Conservation (phyloP, 2,113 vertebrate species). For the Butorides virescens region DNA sequence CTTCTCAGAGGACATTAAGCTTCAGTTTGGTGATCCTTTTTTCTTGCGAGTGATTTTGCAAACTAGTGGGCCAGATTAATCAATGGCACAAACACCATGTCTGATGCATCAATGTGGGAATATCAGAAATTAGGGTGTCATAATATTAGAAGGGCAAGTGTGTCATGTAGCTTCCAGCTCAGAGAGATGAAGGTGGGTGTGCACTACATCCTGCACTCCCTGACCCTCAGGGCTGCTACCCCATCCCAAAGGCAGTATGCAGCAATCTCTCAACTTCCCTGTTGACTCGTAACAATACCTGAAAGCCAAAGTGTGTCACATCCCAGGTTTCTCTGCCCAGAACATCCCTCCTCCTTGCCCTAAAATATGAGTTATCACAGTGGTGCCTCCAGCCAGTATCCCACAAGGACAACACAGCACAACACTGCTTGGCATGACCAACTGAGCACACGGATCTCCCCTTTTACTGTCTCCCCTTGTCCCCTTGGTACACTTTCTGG, state of each 20-base stretch:
- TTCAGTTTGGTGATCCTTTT: not conserved
- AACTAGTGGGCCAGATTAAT: not conserved
- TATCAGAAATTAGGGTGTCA: not conserved
- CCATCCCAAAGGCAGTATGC: not conserved
- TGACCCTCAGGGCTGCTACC: not conserved
- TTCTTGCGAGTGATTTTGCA: not conserved
- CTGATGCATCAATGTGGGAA: not conserved
- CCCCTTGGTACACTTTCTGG: too few relatives aligned
- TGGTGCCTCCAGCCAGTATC: not conserved
- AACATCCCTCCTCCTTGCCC: not conserved
- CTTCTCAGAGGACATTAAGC: not conserved
- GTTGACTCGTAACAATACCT: not conserved
- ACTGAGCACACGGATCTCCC: not conserved
- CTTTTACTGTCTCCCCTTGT: not conserved
- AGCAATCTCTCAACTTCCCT: not conserved
- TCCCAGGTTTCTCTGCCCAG: not conserved
- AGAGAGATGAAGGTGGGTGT: not conserved
- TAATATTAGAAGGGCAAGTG: not conserved
- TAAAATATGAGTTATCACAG: not conserved
- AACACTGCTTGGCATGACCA: not conserved
- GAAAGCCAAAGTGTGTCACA: rapidly evolving
- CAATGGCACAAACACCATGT: too few relatives aligned
- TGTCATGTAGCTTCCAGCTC: not conserved
- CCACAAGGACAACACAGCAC: not conserved
- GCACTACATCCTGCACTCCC: not conserved